These are phyloP conservation scores for Itoplectis maculator DNA, from an alignment of 2,888 invertebrate species.

Conservation along the genomic window DNA sequence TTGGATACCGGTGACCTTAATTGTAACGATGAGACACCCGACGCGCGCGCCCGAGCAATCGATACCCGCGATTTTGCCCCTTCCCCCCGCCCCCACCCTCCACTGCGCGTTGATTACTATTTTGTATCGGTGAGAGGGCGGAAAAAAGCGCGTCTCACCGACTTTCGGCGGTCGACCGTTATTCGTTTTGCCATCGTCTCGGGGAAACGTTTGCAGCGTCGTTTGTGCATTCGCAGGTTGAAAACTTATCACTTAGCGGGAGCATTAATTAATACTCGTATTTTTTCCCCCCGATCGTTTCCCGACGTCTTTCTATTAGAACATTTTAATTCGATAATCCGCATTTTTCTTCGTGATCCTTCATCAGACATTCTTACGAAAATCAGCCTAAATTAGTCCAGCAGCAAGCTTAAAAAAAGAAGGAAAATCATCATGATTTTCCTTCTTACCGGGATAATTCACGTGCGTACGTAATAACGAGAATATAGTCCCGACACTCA, in stretches of 20 bases:
- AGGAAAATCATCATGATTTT: no score
- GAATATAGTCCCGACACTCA: neutral
- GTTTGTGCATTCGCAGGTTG: neutral
- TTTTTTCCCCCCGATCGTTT: no score
- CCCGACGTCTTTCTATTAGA: no score
- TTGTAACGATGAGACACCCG: conserved; percentile 50
- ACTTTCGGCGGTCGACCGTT: conserved; percentile 7
- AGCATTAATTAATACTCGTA: neutral
- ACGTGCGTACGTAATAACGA: no score
- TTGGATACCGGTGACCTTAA: conserved; percentile 55
- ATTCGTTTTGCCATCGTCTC: neutral
- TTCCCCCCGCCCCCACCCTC: neutral
- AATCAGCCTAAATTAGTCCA: no score
- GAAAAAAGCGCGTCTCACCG: neutral
- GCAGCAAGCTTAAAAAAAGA: no score
- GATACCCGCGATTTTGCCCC: neutral
- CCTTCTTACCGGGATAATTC: no score
- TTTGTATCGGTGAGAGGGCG: conserved; percentile 20
- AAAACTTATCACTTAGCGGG: conserved; percentile 2
- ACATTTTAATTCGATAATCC: no score
- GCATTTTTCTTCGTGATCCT: no score
- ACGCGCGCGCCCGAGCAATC: conserved; percentile 10
- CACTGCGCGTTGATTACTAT: conserved; percentile 19
- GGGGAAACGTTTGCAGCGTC: neutral
- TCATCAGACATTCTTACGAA: no score